Evolutionary conservation across 2,888 invertebrate species (phyloP).

Genomic region (Drosophila austrosaltans): DNA sequence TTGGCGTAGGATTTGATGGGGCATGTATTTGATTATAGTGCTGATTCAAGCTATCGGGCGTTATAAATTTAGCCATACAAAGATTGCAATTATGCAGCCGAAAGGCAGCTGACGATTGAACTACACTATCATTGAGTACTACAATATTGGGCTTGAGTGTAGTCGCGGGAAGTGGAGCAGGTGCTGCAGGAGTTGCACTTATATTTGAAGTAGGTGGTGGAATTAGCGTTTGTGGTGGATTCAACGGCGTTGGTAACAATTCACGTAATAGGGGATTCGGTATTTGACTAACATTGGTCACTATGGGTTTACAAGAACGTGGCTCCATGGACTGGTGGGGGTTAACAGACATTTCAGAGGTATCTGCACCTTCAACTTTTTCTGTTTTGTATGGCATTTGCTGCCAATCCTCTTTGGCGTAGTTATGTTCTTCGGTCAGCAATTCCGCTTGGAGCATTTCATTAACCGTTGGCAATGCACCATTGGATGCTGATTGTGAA

Average conservation of each 20-base stretch:
- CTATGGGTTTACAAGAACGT: slow-evolving; percentile 76
- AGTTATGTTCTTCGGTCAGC: slow-evolving; percentile 81
- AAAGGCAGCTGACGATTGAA: slow-evolving; percentile 80
- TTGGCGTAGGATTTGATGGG: slow-evolving; percentile 49
- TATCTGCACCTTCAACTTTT: slow-evolving; percentile 67
- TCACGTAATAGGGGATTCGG: slow-evolving; percentile 63
- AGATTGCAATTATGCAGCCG: slow-evolving; percentile 78
- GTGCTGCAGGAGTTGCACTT: neutral
- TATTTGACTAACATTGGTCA: slow-evolving; percentile 80
- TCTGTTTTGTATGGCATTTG: slow-evolving; percentile 80
- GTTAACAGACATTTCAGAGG: neutral
- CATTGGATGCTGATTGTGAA: neutral
- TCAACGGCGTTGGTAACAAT: slow-evolving; percentile 42
- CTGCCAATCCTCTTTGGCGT: slow-evolving; percentile 81
- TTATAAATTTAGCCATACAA: slow-evolving; percentile 81
- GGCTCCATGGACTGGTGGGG: slow-evolving; percentile 32
- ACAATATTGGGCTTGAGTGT: slow-evolving; percentile 80
- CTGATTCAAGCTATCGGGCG: slow-evolving; percentile 76
- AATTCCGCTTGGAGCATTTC: slow-evolving; percentile 76
- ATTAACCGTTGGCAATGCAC: slow-evolving; percentile 39
- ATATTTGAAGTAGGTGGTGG: slow-evolving; percentile 11
- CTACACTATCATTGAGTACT: slow-evolving; percentile 83
- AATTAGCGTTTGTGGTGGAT: slow-evolving; percentile 24
- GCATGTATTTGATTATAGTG: slow-evolving; percentile 63
- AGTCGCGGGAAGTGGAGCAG: slow-evolving; percentile 19